Evolutionary conservation across 2,113 vertebrate species (phyloP).

Genomic region (Picathartes gymnocephalus): DNA sequence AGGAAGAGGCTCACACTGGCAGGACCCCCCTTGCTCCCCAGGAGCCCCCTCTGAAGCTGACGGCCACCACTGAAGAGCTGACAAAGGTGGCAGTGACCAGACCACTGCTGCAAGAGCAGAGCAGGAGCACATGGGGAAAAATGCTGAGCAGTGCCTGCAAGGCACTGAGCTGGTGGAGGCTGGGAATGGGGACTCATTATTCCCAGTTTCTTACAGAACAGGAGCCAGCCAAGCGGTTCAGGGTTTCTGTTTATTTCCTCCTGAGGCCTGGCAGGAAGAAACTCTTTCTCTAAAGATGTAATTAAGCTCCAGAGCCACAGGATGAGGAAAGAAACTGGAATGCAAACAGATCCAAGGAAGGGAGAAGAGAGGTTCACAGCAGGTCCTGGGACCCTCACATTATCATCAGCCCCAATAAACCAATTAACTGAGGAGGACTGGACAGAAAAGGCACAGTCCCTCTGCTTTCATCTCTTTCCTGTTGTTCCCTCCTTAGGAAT

Average conservation of each 20-base stretch:
- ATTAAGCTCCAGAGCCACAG: not conserved
- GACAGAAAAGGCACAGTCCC: not conserved
- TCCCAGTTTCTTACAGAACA: not conserved
- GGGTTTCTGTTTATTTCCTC: conserved; percentile 34
- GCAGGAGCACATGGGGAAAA: not conserved
- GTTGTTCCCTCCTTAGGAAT: not conserved
- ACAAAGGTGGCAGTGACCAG: not conserved
- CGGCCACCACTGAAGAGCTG: not conserved
- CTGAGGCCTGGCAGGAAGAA: not conserved
- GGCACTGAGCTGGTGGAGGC: not conserved
- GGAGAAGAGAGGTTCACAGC: not conserved
- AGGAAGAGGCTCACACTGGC: not conserved
- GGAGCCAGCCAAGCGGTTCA: not conserved
- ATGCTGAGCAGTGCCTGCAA: not conserved
- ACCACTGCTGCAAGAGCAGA: not conserved
- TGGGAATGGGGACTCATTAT: not conserved
- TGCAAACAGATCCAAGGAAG: not conserved
- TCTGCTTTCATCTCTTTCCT: not conserved
- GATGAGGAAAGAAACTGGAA: conserved; percentile 45
- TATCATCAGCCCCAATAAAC: not conserved
- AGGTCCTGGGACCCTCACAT: not conserved
- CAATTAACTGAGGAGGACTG: not conserved
- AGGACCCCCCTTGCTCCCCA: not conserved
- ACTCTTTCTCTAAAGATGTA: conserved; percentile 2
- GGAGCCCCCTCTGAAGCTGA: not conserved